Base-by-base conservation (phyloP, 2,113 vertebrate genomes). In the Pandion haliaetus region DNA sequence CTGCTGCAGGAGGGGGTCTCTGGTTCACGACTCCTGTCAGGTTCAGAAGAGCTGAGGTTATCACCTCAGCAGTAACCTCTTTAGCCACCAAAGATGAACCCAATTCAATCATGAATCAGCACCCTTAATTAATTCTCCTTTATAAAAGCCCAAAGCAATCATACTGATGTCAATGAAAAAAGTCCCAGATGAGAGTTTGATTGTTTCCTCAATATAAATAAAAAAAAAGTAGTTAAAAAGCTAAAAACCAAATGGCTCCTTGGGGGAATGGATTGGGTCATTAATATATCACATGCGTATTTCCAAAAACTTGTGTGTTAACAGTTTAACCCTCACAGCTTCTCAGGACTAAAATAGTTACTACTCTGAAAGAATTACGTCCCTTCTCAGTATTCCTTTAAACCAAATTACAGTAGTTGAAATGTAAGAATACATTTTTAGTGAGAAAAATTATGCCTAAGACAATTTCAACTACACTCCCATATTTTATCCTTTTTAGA, bases 191-290 rank as follows among this genome's bases (percentile, higher is more conserved):
- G 66, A 89, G 71, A 84, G 49, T 95, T 79, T 92, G 92, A 90
- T 86, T 95, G 83, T 92, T 88, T 90, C 73, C 70, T 94, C 78
- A 79, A 76, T 82, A 94, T 54, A 93, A 92, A 88, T 87, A n/a
- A 58, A n/a, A 58, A 58, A 82, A 79, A 92, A 55, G 14, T 26
- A 78, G 65, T 71, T 91, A 49, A 87, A 95, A 92, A 89, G 44
- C 49, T 93, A 87, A 94, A 94, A 96, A 3, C 3, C 16, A 69
- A 87, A 77, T 72, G 49, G 21, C 10, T 72, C 49, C 32, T 45
- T 42, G 34, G 72, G 15, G 86, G 14, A 57, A 71, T 2, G 2
- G 47, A 67, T 29, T 61, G 47, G 44, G 66, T 86, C 73, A 69
- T 85, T 87, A 79, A 72, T 76, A 82, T 58, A 86, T 82, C 80